Evolutionary conservation across 2,113 vertebrate genomes (phyloP).

Genomic region (Cochlearius cochlearius): DNA sequence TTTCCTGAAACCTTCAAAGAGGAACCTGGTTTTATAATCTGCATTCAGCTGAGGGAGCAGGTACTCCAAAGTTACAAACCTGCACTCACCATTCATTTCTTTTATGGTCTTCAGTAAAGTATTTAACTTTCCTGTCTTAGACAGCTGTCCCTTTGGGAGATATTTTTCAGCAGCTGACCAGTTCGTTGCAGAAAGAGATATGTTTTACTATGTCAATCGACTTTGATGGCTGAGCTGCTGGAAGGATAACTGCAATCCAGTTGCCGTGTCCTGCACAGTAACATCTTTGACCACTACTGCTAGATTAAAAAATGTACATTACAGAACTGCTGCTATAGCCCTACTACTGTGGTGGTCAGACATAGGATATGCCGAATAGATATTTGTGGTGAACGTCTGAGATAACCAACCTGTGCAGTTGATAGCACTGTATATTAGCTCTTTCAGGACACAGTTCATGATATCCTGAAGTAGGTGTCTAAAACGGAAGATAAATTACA

Average conservation of each 20-base stretch:
- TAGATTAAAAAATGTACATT: not conserved
- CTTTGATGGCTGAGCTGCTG: not conserved
- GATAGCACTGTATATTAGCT: not conserved
- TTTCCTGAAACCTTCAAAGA: not conserved
- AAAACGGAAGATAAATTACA: conserved; percentile 36
- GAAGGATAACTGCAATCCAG: not conserved
- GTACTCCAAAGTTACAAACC: not conserved
- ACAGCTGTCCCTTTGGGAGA: not conserved
- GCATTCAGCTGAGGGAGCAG: not conserved
- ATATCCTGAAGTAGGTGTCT: conserved; percentile 42
- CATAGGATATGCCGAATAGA: not conserved
- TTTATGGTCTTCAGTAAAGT: not conserved
- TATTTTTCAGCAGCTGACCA: not conserved
- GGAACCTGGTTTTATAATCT: not conserved
- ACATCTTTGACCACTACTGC: not conserved
- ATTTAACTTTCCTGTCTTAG: not conserved
- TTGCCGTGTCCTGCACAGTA: not conserved
- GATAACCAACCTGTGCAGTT: not conserved
- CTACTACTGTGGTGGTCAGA: not conserved
- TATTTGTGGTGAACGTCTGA: not conserved
- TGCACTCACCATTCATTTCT: not conserved
- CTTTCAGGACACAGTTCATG: conserved; percentile 34
- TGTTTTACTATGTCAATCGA: not conserved
- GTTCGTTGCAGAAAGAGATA: not conserved
- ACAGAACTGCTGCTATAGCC: not conserved